phyloP scores from a whole-genome alignment of 2,797 vertebrate genomes.

The Falco columbarius region DNA sequence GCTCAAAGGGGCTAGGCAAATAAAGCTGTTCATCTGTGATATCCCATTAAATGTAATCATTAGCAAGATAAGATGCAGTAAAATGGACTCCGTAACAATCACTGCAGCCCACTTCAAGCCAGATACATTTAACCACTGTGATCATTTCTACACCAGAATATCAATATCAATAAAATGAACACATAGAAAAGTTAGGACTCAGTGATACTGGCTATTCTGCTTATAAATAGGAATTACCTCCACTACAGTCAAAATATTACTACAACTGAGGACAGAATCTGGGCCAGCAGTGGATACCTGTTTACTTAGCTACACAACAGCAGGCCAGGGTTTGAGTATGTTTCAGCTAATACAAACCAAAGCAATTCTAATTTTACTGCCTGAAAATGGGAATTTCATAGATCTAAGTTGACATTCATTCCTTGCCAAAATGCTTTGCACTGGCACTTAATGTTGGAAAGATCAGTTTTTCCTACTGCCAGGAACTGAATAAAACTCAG shows the following conservation, averaged over 20 bases:
- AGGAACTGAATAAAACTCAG: background rate
- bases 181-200: background rate
- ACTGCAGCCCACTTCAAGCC: background rate
- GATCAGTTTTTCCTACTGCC: background rate
- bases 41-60: background rate
- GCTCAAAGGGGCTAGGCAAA: background rate
- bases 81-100: background rate
- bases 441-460: constrained; percentile 58
- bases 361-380: constrained; percentile 20
- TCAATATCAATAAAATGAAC: background rate
- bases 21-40: background rate
- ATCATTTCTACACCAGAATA: background rate
- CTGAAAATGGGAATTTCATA: constrained; percentile 36
- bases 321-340: background rate
- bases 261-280: background rate
- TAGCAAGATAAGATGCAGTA: background rate
- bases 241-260: background rate
- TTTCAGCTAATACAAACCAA: constrained; percentile 48
- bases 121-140: background rate
- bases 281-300: background rate
- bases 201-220: background rate
- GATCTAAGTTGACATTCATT: constrained; percentile 44
- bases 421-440: constrained; percentile 38
- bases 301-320: background rate
- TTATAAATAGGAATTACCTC: background rate